Evolutionary conservation across 2,113 vertebrate species (phyloP).

Genomic region (Neotoma lepida): DNA sequence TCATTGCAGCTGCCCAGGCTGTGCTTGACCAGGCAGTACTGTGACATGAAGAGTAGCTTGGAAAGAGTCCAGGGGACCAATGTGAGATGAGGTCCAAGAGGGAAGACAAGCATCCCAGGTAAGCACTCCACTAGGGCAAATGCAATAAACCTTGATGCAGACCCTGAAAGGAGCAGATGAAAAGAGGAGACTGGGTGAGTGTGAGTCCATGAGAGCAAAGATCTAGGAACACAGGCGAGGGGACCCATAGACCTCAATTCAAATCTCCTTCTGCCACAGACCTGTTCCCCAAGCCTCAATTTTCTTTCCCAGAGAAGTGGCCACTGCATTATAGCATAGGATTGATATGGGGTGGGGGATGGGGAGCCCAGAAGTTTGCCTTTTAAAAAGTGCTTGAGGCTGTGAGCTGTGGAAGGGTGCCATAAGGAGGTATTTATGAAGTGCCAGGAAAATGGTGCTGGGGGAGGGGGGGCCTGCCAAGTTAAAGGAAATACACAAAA

Average conservation of each 20-base stretch:
- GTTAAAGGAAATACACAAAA: conserved; percentile 62
- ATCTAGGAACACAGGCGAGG: background rate
- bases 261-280: background rate
- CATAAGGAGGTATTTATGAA: conserved; percentile 58
- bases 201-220: background rate
- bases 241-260: background rate
- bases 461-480: conserved; percentile 24
- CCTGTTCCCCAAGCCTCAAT: background rate
- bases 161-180: background rate
- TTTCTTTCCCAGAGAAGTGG: conserved; percentile 2
- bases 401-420: conserved; percentile 1
- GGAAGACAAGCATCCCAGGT: background rate
- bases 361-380: conserved; percentile 38
- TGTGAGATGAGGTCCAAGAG: background rate
- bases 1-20: background rate
- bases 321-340: background rate
- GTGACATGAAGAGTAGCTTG: background rate
- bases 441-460: conserved; percentile 11
- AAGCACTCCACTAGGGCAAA: background rate
- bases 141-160: background rate
- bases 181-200: background rate
- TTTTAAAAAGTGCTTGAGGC: conserved; percentile 37
- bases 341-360: background rate
- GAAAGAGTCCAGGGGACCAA: background rate
- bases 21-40: background rate